Base-by-base conservation (phyloP, 2,797 vertebrate genomes). In the Platyrinchus mystaceus region DNA sequence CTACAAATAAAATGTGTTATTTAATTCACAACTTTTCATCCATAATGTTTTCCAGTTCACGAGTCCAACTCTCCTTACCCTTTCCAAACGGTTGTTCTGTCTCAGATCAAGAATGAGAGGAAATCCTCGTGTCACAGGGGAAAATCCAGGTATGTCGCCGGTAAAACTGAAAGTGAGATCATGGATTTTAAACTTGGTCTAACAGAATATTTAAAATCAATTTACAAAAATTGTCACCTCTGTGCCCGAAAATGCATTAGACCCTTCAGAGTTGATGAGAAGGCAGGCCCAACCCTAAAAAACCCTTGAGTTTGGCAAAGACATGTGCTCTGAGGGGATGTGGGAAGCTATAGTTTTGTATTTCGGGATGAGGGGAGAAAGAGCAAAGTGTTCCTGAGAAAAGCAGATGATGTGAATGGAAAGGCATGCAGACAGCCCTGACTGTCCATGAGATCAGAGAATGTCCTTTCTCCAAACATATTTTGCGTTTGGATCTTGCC, bases 401-500 rank as follows among this genome's bases (percentile, higher is more conserved):
- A 50, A 90, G 87, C 59, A 89, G 79, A 86, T 91, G 85, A 95
- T 81, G 85, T 55, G 83, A 78, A 28, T 47, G 13, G 47, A 56
- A 67, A 84, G 63, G 21, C 10, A 90, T 84, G 93, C 80, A 94
- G 83, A 83, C 75, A 87, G 89, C 91, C 49, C 52, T 9, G 37
- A 13, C 0, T 26, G 46, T 5, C 85, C 80, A 20, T 46, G 76
- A 79, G 69, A 69, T 81, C 95, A 94, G 62, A 66, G 43, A 39
- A 66, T 15, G 36, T 52, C 70, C 73, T 82, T 81, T 75, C 85
- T 62, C 84, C 84, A 67, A 59, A 86, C 3, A 10, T 13, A 56
- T 68, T 43, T 41, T 84, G 20, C 43, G 15, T 47, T 71, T 73
- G 46, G 69, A 86, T 53, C 77, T 84, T 56, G 46, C 52, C 4